Evolutionary conservation across 2,888 invertebrate species (phyloP).

Genomic region (Callyntrura guangdongensis): DNA sequence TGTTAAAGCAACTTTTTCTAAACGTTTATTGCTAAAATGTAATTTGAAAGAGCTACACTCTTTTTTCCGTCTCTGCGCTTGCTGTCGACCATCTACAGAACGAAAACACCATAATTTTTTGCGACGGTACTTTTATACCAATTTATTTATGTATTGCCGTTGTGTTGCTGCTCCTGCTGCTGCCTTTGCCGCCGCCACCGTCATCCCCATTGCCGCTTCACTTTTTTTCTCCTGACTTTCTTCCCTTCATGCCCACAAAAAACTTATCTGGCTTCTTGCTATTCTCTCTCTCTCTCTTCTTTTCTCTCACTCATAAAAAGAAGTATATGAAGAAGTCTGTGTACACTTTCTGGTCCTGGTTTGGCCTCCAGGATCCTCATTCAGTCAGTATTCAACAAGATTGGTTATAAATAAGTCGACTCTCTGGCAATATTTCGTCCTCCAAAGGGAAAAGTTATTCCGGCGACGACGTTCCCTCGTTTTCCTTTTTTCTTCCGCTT

Average conservation of each 20-base stretch:
- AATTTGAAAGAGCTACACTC: slow-evolving; percentile 43
- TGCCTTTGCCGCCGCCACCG: background rate
- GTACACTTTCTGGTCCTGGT: slow-evolving; percentile 45
- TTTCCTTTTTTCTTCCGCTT: background rate
- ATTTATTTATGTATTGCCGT: slow-evolving; percentile 73
- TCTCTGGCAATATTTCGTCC: slow-evolving; percentile 11
- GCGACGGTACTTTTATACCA: slow-evolving; percentile 55
- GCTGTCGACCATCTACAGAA: background rate
- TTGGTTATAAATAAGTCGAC: slow-evolving; percentile 62
- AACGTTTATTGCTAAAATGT: slow-evolving; percentile 55
- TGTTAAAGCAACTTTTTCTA: slow-evolving; percentile 38
- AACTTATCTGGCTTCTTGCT: slow-evolving; percentile 53
- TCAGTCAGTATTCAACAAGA: slow-evolving; percentile 57
- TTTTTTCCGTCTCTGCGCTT: background rate
- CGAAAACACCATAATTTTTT: slow-evolving; percentile 29
- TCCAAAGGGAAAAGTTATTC: background rate
- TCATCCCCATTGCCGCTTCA: slow-evolving; percentile 25
- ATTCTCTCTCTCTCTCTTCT: background rate
- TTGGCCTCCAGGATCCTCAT: slow-evolving; percentile 19
- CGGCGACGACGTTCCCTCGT: background rate
- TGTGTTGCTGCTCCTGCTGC: background rate
- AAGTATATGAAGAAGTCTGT: slow-evolving; percentile 13
- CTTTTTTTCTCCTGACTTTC: slow-evolving; percentile 38
- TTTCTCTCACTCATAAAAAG: background rate
- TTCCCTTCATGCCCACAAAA: background rate